Evolutionary conservation across 1,140 invertebrate species (phyloP).

Genomic region (Fopius arisanus): DNA sequence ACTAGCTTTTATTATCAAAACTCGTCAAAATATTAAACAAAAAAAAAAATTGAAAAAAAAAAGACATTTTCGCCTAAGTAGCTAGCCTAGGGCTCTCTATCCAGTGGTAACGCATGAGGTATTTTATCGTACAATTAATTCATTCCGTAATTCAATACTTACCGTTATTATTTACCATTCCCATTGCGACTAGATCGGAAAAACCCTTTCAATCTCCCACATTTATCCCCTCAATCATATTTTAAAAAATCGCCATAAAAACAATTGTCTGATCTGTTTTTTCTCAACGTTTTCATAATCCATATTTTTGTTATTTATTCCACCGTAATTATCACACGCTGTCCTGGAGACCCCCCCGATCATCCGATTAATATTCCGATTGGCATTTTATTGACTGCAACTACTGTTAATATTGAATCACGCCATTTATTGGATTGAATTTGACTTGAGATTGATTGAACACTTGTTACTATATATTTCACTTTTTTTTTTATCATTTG

Average conservation of each 20-base stretch:
- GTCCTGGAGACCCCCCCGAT: slow-evolving; percentile 6
- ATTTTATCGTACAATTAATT: slow-evolving; percentile 57
- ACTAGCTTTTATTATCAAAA: slow-evolving; percentile 36
- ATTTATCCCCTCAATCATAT: not conserved
- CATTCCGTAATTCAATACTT: slow-evolving; percentile 59
- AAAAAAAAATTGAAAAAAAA: slow-evolving; percentile 38
- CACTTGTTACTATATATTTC: slow-evolving; percentile 47
- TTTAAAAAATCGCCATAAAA: not conserved
- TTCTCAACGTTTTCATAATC: not conserved
- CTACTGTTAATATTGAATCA: slow-evolving; percentile 52
- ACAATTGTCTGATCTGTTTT: not conserved
- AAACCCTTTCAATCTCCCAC: slow-evolving; percentile 5
- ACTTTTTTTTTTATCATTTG: slow-evolving; percentile 1
- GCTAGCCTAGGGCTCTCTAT: slow-evolving; percentile 62
- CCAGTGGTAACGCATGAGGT: slow-evolving; percentile 64
- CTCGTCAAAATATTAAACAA: slow-evolving; percentile 24
- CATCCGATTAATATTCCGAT: slow-evolving; percentile 41
- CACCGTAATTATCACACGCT: slow-evolving; percentile 15
- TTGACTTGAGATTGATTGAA: slow-evolving; percentile 51
- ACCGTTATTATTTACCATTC: slow-evolving; percentile 39
- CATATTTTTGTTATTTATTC: slow-evolving; percentile 14
- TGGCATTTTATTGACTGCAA: slow-evolving; percentile 52
- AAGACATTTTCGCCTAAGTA: slow-evolving; percentile 50
- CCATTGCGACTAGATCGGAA: slow-evolving; percentile 44
- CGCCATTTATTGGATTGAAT: slow-evolving; percentile 46